Conservation (phyloP, 1,140 invertebrate genomes). For the Lycorma delicatula region DNA sequence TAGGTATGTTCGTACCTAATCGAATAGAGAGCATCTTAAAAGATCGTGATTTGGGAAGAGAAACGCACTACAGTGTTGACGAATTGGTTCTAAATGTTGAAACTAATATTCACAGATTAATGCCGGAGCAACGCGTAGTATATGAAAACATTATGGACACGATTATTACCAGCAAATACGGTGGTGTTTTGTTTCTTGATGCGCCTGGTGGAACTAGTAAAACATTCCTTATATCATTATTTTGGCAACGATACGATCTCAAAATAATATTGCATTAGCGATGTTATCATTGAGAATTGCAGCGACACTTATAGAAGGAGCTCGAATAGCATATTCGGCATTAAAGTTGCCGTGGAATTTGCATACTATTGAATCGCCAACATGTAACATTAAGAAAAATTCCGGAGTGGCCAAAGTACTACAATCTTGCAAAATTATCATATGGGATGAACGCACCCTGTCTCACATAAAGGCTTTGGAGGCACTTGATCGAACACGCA, state of each 20-base stretch:
- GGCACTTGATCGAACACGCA: slow-evolving; percentile 31
- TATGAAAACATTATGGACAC: slow-evolving; percentile 17
- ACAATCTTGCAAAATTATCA: slow-evolving; percentile 30
- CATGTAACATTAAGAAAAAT: slow-evolving; percentile 34
- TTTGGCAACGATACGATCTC: slow-evolving; percentile 34
- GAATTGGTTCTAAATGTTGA: not conserved
- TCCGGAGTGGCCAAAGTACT: slow-evolving; percentile 22
- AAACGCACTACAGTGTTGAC: not conserved
- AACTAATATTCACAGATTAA: not conserved
- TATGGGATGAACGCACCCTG: slow-evolving; percentile 39
- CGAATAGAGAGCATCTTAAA: not conserved
- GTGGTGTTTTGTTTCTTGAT: slow-evolving; percentile 25
- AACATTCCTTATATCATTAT: slow-evolving; percentile 36
- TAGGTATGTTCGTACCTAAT: slow-evolving; percentile 14
- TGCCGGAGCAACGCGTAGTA: not conserved
- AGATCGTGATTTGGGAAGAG: slow-evolving; percentile 2
- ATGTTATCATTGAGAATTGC: slow-evolving; percentile 39
- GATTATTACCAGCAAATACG: not conserved
- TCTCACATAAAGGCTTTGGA: slow-evolving; percentile 29
- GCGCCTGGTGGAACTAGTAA: slow-evolving; percentile 31
- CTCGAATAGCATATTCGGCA: slow-evolving; percentile 42
- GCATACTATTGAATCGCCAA: slow-evolving; percentile 25
- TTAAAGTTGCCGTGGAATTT: slow-evolving; percentile 42
- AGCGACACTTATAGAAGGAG: slow-evolving; percentile 39
- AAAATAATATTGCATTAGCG: slow-evolving; percentile 35